phyloP scores from a whole-genome alignment of 2,113 vertebrate genomes.

The Pterocles orientalis region DNA sequence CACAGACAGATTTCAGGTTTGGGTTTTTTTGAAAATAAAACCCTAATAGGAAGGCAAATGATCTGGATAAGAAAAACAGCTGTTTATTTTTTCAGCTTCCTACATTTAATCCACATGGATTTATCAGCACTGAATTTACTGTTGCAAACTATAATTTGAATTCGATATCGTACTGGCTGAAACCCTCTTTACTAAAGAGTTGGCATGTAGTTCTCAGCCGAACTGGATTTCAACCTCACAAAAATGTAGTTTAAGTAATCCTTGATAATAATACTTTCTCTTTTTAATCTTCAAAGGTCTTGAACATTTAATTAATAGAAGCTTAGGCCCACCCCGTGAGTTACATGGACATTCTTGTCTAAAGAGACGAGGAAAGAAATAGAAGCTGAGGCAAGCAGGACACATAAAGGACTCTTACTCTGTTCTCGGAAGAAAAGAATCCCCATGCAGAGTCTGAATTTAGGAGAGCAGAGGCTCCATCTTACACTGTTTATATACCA shows the following conservation, averaged over 20 bases:
- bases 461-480: background rate
- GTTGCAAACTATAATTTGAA: slow-evolving; percentile 66
- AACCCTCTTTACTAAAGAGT: slow-evolving; percentile 55
- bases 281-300: slow-evolving; percentile 25
- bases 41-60: slow-evolving; percentile 39
- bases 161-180: slow-evolving; percentile 58
- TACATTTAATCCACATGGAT: slow-evolving; percentile 41
- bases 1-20: slow-evolving; percentile 34
- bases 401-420: background rate
- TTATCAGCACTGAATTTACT: slow-evolving; percentile 60
- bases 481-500: background rate
- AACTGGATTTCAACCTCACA: slow-evolving; percentile 22
- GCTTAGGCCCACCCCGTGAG: background rate
- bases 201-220: slow-evolving; percentile 40
- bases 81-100: slow-evolving; percentile 36
- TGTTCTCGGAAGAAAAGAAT: background rate
- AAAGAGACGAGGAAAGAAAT: background rate
- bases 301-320: slow-evolving; percentile 52
- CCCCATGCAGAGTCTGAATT: background rate
- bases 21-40: slow-evolving; percentile 59
- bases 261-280: background rate
- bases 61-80: slow-evolving; percentile 38
- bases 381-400: background rate
- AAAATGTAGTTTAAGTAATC: slow-evolving; percentile 37
- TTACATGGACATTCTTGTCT: background rate